phyloP scores from a whole-genome alignment of 2,113 vertebrate species.

The Scartelaos histophorus region DNA sequence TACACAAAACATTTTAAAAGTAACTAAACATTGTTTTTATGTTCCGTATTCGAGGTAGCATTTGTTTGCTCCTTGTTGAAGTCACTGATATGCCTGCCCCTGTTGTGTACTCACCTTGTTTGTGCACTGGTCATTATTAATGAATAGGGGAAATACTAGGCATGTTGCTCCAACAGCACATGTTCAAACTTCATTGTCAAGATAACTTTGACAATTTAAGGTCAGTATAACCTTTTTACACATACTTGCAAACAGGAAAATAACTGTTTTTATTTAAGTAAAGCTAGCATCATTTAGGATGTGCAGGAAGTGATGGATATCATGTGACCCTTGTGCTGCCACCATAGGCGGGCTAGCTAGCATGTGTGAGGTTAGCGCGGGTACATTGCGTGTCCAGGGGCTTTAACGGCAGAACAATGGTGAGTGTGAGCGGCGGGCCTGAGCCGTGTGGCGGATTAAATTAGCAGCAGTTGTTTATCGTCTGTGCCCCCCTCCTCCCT shows the following conservation, averaged over 20 bases:
- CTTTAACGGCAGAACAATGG: constrained; percentile 60
- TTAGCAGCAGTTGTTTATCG: constrained; percentile 80
- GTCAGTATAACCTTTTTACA: not conserved
- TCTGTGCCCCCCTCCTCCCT: constrained; percentile 72
- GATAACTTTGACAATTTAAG: not conserved
- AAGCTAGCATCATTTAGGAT: not conserved
- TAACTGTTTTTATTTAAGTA: not conserved
- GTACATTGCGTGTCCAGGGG: constrained; percentile 54
- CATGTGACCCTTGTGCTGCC: not conserved
- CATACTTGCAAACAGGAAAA: not conserved
- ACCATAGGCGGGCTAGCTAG: constrained; percentile 2
- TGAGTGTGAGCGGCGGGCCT: constrained; percentile 35
- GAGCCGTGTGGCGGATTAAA: constrained; percentile 71
- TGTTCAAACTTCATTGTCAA: not conserved
- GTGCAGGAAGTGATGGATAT: not conserved
- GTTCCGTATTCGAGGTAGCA: not conserved
- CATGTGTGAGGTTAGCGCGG: constrained; percentile 18
- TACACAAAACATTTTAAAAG: not conserved
- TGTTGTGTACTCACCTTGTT: not conserved
- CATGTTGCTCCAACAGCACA: not conserved
- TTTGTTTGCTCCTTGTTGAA: not conserved
- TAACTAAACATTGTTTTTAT: not conserved
- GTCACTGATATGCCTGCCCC: constrained; percentile 6
- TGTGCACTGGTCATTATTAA: constrained; percentile 13
- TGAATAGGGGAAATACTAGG: constrained; percentile 11